These are phyloP conservation scores for Rhagonycha fulva DNA, from an alignment of 2,888 invertebrate species.

Conservation along the genomic window DNA sequence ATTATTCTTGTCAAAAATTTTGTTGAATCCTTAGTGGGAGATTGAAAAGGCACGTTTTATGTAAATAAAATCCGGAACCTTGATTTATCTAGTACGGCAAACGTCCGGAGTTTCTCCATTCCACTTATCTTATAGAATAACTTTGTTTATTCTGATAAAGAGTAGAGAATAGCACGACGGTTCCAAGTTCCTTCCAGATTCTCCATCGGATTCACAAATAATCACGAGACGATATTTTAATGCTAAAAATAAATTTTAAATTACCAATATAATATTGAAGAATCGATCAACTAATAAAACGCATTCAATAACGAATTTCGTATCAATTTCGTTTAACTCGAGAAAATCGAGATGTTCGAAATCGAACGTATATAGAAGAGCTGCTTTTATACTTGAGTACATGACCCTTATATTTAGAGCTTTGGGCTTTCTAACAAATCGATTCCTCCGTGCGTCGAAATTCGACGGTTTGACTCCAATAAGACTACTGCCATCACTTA, in stretches of 20 bases:
- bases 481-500: not conserved
- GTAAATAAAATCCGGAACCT: slow-evolving; percentile 18
- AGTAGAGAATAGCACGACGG: slow-evolving; percentile 6
- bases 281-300: slow-evolving; percentile 15
- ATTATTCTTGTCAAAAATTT: slow-evolving; percentile 12
- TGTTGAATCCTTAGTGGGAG: not conserved
- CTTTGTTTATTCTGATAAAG: slow-evolving; percentile 20
- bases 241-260: not conserved
- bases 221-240: not conserved
- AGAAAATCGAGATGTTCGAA: slow-evolving; percentile 14
- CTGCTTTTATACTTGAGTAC: slow-evolving; percentile 5
- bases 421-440: slow-evolving; percentile 22
- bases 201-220: slow-evolving; percentile 12
- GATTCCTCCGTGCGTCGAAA: slow-evolving; percentile 29
- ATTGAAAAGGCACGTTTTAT: slow-evolving; percentile 21
- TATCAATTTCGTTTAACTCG: slow-evolving; percentile 15
- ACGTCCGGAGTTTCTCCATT: slow-evolving; percentile 9
- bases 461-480: slow-evolving; percentile 15
- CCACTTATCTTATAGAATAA: slow-evolving; percentile 19
- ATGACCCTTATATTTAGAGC: slow-evolving; percentile 16
- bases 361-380: slow-evolving; percentile 15
- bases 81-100: slow-evolving; percentile 4
- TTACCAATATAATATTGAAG: not conserved
- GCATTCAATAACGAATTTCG: slow-evolving; percentile 16
- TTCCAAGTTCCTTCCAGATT: slow-evolving; percentile 10